Percentiles rank a stretch among this genome's conserved stretches.
phyloP scores from a whole-genome alignment of 2,113 vertebrate genomes.

The Odobenus rosmarus region DNA sequence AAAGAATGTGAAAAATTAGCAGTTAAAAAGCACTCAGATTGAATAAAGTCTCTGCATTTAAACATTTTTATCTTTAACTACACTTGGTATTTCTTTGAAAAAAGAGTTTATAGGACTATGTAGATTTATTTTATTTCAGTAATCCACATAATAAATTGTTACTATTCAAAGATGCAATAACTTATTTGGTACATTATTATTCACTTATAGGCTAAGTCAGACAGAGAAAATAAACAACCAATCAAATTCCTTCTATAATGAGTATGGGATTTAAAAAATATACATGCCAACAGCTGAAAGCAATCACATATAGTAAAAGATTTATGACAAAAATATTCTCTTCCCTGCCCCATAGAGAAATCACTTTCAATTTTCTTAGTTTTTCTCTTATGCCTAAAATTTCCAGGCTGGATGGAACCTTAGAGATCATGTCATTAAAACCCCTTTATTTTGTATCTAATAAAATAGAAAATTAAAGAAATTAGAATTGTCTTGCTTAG shows the following conservation, averaged over 20 bases:
- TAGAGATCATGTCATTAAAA: background rate
- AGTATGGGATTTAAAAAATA: background rate
- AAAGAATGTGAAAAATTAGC: constrained; percentile 1
- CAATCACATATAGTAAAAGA: background rate
- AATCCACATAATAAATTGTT: background rate
- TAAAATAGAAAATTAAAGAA: background rate
- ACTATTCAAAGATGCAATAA: background rate
- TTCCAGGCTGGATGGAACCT: background rate
- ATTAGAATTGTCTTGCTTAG: background rate
- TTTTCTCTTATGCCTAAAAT: constrained; percentile 2
- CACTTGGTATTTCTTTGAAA: background rate
- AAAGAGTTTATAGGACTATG: background rate
- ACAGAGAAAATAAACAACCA: background rate
- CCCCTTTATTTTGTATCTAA: background rate
- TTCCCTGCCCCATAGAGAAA: background rate
- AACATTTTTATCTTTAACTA: background rate
- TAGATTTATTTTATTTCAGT: constrained; percentile 44
- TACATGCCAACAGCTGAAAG: background rate
- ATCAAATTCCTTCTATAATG: background rate
- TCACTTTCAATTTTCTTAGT: background rate
- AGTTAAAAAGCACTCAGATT: background rate
- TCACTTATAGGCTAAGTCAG: background rate
- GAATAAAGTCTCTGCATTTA: background rate
- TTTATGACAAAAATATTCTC: constrained; percentile 1
- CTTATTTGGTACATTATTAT: background rate